Evolutionary conservation across 2,113 vertebrate species (phyloP).

Genomic region (Amphiprion percula): DNA sequence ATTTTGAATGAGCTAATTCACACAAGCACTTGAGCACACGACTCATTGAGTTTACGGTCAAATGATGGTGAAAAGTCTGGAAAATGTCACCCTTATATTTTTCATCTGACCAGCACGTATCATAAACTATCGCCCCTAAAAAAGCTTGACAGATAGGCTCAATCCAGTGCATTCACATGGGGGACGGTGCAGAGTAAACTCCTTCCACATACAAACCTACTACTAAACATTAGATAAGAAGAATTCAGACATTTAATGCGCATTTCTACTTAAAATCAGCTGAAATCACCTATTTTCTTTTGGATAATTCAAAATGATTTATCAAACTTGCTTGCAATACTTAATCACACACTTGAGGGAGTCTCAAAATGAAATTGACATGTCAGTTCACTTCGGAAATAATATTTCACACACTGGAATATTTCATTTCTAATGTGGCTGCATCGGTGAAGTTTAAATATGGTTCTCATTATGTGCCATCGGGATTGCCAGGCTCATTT

Average conservation of each 20-base stretch:
- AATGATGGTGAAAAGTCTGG: constrained; percentile 80
- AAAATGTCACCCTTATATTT: constrained; percentile 78
- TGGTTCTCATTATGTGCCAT: constrained; percentile 65
- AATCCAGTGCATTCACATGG: constrained; percentile 53
- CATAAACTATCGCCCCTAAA: constrained; percentile 67
- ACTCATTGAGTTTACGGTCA: constrained; percentile 76
- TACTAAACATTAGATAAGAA: background rate
- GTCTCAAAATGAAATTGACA: constrained; percentile 2
- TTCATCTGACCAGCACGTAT: constrained; percentile 73
- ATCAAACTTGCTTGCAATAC: too few species aligned
- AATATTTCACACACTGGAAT: constrained; percentile 21
- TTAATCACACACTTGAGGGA: background rate
- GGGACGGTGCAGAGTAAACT: constrained; percentile 12
- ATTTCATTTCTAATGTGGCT: constrained; percentile 31
- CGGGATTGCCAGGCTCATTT: constrained; percentile 64
- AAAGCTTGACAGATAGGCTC: constrained; percentile 55
- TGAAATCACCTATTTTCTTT: background rate
- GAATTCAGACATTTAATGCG: background rate
- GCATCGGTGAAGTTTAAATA: constrained; percentile 39
- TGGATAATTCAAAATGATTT: too few species aligned
- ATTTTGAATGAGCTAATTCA: constrained; percentile 84
- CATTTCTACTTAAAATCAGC: background rate
- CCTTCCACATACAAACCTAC: background rate
- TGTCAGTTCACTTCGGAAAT: constrained; percentile 12
- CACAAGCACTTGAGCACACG: constrained; percentile 68